Base-by-base conservation (phyloP, 2,888 invertebrate genomes). In the Crocallis elinguaria region DNA sequence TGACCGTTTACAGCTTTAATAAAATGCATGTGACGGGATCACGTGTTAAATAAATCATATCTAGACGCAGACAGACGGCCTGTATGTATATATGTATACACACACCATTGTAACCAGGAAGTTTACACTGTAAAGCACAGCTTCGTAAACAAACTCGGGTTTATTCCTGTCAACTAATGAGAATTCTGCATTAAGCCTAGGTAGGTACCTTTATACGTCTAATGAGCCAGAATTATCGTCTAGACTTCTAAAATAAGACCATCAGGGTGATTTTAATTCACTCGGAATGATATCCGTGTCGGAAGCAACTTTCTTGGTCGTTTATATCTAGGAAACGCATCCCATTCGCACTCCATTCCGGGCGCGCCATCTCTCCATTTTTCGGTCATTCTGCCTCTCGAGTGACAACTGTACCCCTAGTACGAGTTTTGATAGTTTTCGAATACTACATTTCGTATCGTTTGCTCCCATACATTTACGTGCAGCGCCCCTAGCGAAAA, bases 81-180 rank as follows among this genome's bases (percentile, higher is more conserved):
- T 0, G n/a, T 25, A 16, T 33, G 6, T 0, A n/a, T 16, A 25
- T 32, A 23, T 16, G 11, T 23, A n/a, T 38, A 21, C 30, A 30
- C 53, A 54, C 50, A 60, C 45, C 27, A 33, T 17, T 42, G 42
- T 42, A 44, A 50, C 30, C 39, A 53, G 62, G 63, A 67, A 68
- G 61, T 60, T 59, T 58, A 35, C 35, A 44, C 38, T 37, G 48
- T 55, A 50, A 56, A 29, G 43, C 51, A 55, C 49, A 55, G 45
- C 42, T 51, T 50, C 33, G 49, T 64, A 64, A 67, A 63, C 53
- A 57, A 57, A 48, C 39, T 56, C 12, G 23, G 57, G 58, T 48
- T 49, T 63, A 64, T 60, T 66, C 55, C 49, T 48, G 57, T 60
- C 54, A 52, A 55, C 37, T 46, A 56, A 51, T 46, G 17, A 49